These are phyloP conservation scores for Colletes gigas DNA, from an alignment of 1,140 invertebrate species.

Conservation along the genomic window DNA sequence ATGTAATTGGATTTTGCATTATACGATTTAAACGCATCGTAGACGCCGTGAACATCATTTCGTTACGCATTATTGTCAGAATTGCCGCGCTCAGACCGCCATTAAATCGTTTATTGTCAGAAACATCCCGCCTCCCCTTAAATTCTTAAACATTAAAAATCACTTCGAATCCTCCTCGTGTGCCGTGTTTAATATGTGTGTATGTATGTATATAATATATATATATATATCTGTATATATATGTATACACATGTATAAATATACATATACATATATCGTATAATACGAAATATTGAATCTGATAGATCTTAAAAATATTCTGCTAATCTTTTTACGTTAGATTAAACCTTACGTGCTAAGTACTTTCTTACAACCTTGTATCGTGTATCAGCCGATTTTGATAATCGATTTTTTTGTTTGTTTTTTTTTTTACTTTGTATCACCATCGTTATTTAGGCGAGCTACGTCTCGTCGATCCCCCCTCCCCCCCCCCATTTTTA, in stretches of 20 bases:
- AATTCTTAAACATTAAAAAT: conserved; percentile 49
- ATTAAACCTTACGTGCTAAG: conserved; percentile 75
- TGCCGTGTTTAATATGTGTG: conserved; percentile 35
- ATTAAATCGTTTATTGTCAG: conserved; percentile 58
- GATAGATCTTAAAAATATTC: conserved; percentile 79
- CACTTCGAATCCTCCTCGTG: conserved; percentile 33
- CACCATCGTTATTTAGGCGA: conserved; percentile 48
- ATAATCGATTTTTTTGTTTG: conserved; percentile 43
- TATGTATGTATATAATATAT: conserved; percentile 49
- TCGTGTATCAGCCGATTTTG: conserved; percentile 65
- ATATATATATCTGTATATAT: conserved; percentile 51
- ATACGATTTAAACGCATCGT: conserved; percentile 1
- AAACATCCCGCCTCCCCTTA: conserved; percentile 26
- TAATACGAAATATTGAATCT: conserved; percentile 78
- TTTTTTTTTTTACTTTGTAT: conserved; percentile 49
- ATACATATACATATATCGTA: conserved; percentile 49
- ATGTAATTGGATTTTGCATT: neutral
- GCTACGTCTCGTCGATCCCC: conserved; percentile 42
- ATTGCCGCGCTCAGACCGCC: conserved; percentile 28
- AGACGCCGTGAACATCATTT: conserved; percentile 28
- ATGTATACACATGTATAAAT: conserved; percentile 53
- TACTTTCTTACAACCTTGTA: conserved; percentile 81
- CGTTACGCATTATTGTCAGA: conserved; percentile 65
- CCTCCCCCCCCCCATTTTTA: no score
- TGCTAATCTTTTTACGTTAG: conserved; percentile 72